Conservation (phyloP, 2,888 invertebrate species). For the Campopleginae sp. region DNA sequence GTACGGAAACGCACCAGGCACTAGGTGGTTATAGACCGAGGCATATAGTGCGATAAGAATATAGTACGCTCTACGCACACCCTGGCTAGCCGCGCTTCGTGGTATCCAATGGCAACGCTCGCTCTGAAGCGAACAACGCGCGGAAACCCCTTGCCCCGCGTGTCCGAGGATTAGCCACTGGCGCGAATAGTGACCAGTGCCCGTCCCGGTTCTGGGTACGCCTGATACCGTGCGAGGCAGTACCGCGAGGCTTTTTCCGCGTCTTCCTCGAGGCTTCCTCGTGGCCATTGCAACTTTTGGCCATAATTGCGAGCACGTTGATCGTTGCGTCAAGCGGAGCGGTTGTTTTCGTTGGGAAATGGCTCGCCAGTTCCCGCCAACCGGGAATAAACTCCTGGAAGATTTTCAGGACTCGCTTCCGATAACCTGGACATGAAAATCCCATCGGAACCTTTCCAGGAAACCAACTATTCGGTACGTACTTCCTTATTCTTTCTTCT, state of each 20-base stretch:
- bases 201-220: constrained; percentile 1
- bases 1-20: background rate
- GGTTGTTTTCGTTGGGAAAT: background rate
- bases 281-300: background rate
- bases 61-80: constrained; percentile 6
- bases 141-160: background rate
- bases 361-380: background rate
- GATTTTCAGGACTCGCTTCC: background rate
- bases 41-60: background rate
- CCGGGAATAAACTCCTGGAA: background rate
- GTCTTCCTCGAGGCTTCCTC: background rate
- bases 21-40: background rate
- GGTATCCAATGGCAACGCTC: constrained; percentile 81
- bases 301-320: background rate
- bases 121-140: constrained; percentile 50
- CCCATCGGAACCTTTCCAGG: background rate
- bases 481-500: background rate
- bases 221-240: constrained; percentile 2
- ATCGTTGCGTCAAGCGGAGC: background rate
- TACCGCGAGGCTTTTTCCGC: background rate
- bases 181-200: constrained; percentile 14
- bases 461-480: background rate
- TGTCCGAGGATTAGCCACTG: background rate
- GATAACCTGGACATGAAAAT: background rate
- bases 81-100: constrained; percentile 22